A percentile compares a stretch with the other conserved stretches of the same genome.
phyloP scores from a whole-genome alignment of 2,797 vertebrate genomes.

The Ataeniobius toweri region DNA sequence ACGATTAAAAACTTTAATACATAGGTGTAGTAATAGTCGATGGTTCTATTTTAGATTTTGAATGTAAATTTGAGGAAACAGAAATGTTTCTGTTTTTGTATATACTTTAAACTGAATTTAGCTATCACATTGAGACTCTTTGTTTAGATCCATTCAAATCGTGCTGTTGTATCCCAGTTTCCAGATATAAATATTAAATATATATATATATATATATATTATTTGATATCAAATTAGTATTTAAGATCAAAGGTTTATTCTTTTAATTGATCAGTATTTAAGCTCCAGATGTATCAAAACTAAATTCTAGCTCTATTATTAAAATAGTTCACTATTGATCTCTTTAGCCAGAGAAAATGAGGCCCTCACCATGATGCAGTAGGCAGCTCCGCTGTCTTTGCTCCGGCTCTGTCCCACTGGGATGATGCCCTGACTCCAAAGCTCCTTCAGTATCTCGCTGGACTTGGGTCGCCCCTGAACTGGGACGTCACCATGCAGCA shows the following conservation, averaged over 20 bases:
- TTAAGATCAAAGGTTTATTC: no score
- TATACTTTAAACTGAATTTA: background rate
- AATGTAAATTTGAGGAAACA: background rate
- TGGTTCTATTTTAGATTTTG: background rate
- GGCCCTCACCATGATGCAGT: constrained; percentile 79
- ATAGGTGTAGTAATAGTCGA: background rate
- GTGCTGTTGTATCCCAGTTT: background rate
- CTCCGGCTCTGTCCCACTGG: constrained; percentile 64
- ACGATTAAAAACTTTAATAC: background rate
- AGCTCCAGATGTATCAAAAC: background rate
- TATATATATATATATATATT: background rate
- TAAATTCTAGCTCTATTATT: background rate
- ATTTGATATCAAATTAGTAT: background rate
- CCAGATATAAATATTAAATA: background rate
- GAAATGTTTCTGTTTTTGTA: background rate
- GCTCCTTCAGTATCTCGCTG: constrained; percentile 86
- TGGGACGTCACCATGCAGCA: constrained; percentile 47
- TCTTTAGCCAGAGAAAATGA: background rate
- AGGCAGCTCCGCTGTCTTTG: constrained; percentile 66
- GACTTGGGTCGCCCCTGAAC: constrained; percentile 73
- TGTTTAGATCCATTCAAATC: background rate
- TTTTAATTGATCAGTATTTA: background rate
- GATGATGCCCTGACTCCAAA: constrained; percentile 86
- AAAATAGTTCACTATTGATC: background rate
- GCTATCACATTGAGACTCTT: background rate